Percentiles rank a stretch among this genome's conserved stretches.
phyloP scores from a whole-genome alignment of 2,888 invertebrate genomes.

The Eristalinus aeneus region DNA sequence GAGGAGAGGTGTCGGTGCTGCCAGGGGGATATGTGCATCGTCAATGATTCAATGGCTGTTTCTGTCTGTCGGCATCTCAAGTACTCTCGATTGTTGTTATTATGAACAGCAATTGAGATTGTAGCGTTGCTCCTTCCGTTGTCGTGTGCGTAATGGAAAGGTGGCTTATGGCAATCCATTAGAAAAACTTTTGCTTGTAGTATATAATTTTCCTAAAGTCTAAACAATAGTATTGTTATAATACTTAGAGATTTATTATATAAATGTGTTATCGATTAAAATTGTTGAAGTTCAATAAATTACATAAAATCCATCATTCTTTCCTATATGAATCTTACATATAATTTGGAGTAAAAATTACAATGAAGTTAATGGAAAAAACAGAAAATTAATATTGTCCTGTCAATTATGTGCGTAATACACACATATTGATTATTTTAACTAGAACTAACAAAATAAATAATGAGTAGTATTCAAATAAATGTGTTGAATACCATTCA shows the following conservation, averaged over 20 bases:
- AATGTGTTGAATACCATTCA: no score
- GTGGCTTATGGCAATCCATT: conserved; percentile 69
- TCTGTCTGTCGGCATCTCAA: conserved; percentile 70
- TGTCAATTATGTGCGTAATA: no score
- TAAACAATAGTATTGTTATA: neutral
- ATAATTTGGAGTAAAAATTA: no score
- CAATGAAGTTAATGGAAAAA: no score
- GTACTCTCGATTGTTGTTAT: conserved; percentile 68
- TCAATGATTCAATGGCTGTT: conserved; percentile 56
- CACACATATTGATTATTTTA: no score
- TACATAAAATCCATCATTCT: neutral
- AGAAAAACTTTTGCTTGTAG: conserved; percentile 45
- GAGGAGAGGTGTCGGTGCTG: conserved; percentile 66
- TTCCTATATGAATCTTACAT: no score
- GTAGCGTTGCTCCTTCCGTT: conserved; percentile 50
- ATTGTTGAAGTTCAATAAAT: neutral
- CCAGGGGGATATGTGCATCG: conserved; percentile 13
- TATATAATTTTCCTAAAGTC: conserved; percentile 20
- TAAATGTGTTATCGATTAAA: neutral
- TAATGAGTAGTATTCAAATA: no score
- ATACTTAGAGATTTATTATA: neutral
- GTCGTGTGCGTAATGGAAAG: conserved; percentile 46
- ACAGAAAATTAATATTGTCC: no score
- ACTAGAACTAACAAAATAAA: no score
- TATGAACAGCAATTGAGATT: conserved; percentile 68